Conservation (phyloP, 2,113 vertebrate species). For the Eudorcas thomsonii region DNA sequence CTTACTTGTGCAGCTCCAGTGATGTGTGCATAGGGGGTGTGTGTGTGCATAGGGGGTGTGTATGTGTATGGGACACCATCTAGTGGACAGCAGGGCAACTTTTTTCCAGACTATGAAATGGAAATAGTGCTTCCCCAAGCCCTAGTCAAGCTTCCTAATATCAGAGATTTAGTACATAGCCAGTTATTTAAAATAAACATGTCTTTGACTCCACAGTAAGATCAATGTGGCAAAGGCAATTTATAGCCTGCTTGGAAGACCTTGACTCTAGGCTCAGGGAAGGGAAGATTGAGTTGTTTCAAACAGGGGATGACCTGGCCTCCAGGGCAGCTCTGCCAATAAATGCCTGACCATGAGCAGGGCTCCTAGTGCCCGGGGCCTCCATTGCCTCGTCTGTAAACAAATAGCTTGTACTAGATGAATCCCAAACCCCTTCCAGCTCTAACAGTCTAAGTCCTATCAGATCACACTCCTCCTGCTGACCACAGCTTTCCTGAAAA, state of each 20-base stretch:
- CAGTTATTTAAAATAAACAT: not conserved
- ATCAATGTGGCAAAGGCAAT: not conserved
- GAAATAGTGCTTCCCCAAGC: not conserved
- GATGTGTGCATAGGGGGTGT: accelerated
- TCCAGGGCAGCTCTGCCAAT: not conserved
- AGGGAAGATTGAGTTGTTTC: accelerated
- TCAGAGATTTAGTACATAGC: not conserved
- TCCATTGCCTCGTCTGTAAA: not conserved
- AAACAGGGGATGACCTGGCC: not conserved
- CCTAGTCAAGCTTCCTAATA: not conserved
- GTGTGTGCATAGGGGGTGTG: accelerated
- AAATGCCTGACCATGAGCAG: not conserved
- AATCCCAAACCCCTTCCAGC: not conserved
- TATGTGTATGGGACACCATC: conserved; percentile 70
- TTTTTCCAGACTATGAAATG: not conserved
- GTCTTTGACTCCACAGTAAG: not conserved
- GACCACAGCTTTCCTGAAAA: not conserved
- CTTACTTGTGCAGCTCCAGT: not conserved
- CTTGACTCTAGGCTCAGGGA: not conserved
- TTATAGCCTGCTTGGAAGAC: not conserved
- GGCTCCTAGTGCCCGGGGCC: not conserved
- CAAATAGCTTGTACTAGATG: not conserved
- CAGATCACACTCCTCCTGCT: not conserved
- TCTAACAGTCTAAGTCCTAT: not conserved
- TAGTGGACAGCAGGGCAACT: conserved; percentile 60